Evolutionary conservation across 2,113 vertebrate genomes (phyloP).

Genomic region (Suncus etruscus): DNA sequence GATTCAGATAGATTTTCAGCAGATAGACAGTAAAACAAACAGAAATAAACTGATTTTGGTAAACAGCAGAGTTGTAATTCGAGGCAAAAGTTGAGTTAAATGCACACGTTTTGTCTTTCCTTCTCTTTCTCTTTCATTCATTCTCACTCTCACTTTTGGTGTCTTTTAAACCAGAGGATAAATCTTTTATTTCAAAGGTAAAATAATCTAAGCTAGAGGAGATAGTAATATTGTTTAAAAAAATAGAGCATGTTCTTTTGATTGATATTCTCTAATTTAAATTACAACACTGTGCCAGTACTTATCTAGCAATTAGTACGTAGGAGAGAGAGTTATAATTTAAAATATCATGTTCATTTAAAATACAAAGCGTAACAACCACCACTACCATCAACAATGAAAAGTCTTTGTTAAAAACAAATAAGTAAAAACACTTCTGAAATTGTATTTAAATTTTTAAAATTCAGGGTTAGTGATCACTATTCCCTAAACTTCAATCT

Average conservation of each 20-base stretch:
- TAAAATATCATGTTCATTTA: constrained; percentile 51
- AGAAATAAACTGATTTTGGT: constrained; percentile 78
- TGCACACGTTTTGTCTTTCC: constrained; percentile 68
- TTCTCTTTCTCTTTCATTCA: neutral
- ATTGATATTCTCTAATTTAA: neutral
- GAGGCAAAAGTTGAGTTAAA: constrained; percentile 78
- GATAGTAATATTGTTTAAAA: neutral
- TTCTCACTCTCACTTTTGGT: neutral
- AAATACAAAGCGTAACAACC: constrained; percentile 41
- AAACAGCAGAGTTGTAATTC: constrained; percentile 71
- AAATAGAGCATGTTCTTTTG: neutral
- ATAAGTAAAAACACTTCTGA: neutral
- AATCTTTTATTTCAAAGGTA: constrained; percentile 60
- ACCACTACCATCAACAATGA: neutral
- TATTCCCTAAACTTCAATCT: neutral
- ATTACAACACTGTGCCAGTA: neutral
- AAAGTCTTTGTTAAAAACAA: constrained; percentile 19
- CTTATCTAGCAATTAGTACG: neutral
- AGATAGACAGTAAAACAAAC: constrained; percentile 76
- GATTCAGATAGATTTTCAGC: constrained; percentile 77
- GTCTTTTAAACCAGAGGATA: constrained; percentile 35
- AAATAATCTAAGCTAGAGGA: constrained; percentile 46
- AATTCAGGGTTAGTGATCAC: neutral
- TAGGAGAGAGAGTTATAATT: neutral
- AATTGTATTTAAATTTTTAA: neutral